Evolutionary conservation across 2,797 vertebrate species (phyloP).

Genomic region (Alauda arvensis): DNA sequence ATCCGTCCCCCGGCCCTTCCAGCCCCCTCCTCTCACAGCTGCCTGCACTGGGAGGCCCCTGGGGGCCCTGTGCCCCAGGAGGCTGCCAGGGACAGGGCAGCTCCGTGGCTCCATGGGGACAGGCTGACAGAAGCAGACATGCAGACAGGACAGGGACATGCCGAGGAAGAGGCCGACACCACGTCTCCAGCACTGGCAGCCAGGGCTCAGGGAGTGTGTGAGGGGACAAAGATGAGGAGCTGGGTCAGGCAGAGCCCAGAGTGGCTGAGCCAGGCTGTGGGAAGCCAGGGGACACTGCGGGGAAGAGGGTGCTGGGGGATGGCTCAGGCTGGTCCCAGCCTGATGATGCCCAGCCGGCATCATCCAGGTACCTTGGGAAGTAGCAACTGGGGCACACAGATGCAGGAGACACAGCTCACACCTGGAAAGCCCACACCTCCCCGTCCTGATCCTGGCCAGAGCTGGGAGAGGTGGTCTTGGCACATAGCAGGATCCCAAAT

Average conservation of each 20-base stretch:
- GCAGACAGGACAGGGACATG: constrained; percentile 71
- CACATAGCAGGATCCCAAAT: neutral
- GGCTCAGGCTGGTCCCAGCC: neutral
- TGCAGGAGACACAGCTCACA: neutral
- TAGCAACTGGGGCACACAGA: neutral
- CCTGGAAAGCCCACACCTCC: neutral
- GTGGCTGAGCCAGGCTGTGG: neutral
- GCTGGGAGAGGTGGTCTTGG: neutral
- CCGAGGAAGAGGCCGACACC: constrained; percentile 70
- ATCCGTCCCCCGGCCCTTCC: neutral
- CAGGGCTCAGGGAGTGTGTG: neutral
- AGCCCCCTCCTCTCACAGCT: neutral
- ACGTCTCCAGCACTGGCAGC: constrained; percentile 43
- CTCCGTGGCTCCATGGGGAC: neutral
- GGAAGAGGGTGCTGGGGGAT: neutral
- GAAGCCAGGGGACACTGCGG: neutral
- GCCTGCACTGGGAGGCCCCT: neutral
- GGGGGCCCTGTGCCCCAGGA: neutral
- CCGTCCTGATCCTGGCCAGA: neutral
- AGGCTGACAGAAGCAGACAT: constrained; percentile 65
- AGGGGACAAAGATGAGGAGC: neutral
- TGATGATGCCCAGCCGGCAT: neutral
- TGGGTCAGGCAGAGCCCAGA: neutral
- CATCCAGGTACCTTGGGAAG: neutral
- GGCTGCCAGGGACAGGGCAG: neutral